Base-by-base conservation (phyloP, 2,888 invertebrate genomes). In the Drosophila kuntzei region DNA sequence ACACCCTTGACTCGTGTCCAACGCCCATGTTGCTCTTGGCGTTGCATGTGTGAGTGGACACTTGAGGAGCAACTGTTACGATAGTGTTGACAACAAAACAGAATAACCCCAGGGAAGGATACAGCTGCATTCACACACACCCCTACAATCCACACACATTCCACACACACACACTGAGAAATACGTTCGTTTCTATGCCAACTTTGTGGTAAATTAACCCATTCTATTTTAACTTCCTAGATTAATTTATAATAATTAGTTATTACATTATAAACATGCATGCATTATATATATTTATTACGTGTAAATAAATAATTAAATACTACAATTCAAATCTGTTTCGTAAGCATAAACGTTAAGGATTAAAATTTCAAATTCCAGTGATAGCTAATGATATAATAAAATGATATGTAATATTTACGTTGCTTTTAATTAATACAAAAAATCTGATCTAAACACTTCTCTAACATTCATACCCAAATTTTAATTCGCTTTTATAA, bases 31-130 rank as follows among this genome's bases (percentile, higher is more conserved):
- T 37, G 39, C n/a, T 12, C 51, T 14, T 62, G 71, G 49, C 41
- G 66, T 60, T 73, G 77, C 80, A 68, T 67, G 63, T 70, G 63
- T 61, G 70, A 70, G 71, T 74, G 76, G 61, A 60, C 69, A 78
- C 79, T 80, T 70, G 65, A 71, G 75, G 71, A 50, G 43, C 55
- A 61, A 59, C 59, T 54, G 58, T 18, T 66, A 59, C 34, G 59
- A 62, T 75, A 54, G 58, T 77, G 72, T 57, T 72, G 75, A 77
- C 73, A 55, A 63, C 72, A 44, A 55, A 55, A 54, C 54, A 32
- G 27, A 47, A 57, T 12, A 50, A 43, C 59, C 34, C 22, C 22
- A 9, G 36, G n/a, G 6, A 14, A 41, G 41, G 27, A 20, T 25
- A 7, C 20, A 55, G 39, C 39, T 71, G 49, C 43, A 54, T 50